phyloP scores from a whole-genome alignment of 2,888 invertebrate species.

The Rhingia rostrata region DNA sequence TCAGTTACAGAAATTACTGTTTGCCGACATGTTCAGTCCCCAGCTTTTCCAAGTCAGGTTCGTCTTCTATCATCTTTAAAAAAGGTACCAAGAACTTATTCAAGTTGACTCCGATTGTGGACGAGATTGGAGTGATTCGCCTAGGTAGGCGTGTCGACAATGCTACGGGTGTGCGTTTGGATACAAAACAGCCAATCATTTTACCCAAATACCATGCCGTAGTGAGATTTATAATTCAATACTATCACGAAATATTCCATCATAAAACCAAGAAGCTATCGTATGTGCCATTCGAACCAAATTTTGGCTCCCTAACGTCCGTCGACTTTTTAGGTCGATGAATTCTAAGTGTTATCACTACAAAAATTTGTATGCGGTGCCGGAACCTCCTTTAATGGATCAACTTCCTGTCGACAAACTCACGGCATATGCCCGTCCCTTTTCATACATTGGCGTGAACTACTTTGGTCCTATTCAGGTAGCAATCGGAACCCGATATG shows the following conservation, averaged over 20 bases:
- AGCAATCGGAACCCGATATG: conserved; percentile 62
- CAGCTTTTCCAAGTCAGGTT: neutral
- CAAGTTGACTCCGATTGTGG: neutral
- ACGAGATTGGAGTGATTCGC: neutral
- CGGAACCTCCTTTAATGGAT: conserved; percentile 72
- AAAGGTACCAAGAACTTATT: neutral
- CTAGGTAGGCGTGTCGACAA: conserved; percentile 14
- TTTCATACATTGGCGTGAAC: too few species aligned
- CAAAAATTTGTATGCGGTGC: conserved; percentile 17
- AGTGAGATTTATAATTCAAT: conserved; percentile 43
- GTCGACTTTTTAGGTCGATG: conserved; percentile 20
- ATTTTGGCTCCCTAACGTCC: conserved; percentile 56
- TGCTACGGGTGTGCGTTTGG: neutral
- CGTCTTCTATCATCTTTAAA: neutral
- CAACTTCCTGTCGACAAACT: conserved; percentile 64
- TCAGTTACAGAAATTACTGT: neutral
- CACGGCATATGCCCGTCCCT: too few species aligned
- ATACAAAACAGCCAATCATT: neutral
- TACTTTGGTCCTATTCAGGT: conserved; percentile 36
- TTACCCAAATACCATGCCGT: conserved; percentile 21
- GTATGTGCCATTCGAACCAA: conserved; percentile 33
- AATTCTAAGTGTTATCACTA: conserved; percentile 34
- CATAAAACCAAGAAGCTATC: too few species aligned
- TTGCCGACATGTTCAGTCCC: neutral
- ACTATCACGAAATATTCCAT: conserved; percentile 59